These are phyloP conservation scores for Stictonetta naevosa DNA, from an alignment of 2,113 vertebrate genomes.

Conservation along the genomic window DNA sequence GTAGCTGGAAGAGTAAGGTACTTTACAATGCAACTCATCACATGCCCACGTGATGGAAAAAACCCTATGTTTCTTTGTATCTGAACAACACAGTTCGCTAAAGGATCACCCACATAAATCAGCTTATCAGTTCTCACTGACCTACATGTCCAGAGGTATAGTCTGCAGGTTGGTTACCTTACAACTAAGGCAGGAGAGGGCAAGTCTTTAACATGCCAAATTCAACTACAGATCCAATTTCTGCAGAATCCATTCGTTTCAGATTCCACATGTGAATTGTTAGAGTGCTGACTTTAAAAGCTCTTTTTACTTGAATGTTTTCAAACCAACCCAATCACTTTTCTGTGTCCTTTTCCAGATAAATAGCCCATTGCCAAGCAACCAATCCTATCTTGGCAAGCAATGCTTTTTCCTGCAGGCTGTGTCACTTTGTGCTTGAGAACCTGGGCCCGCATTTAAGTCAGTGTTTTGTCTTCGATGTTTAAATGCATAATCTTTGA, in stretches of 20 bases:
- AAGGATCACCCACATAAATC: background rate
- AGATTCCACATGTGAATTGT: background rate
- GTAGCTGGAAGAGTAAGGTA: background rate
- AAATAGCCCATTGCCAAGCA: constrained; percentile 46
- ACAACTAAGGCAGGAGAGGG: background rate
- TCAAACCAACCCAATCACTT: background rate
- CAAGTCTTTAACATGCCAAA: background rate
- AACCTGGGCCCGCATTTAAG: background rate
- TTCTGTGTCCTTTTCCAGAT: background rate
- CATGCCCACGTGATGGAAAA: background rate
- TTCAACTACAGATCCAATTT: background rate
- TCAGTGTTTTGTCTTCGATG: background rate
- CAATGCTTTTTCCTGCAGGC: background rate
- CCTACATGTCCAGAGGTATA: background rate
- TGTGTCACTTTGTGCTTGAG: background rate
- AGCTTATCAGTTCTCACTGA: background rate
- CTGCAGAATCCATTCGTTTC: background rate
- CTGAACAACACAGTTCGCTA: background rate
- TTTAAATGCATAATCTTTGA: background rate
- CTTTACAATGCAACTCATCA: background rate
- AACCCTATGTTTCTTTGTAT: background rate
- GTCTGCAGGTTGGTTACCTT: background rate
- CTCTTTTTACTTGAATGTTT: background rate
- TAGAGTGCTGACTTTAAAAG: background rate
- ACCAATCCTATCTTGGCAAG: constrained; percentile 10